Evolutionary conservation across 2,797 vertebrate species (phyloP), one percentile per base, ranked within the genome.

Genomic region (Labeo calbasu): DNA sequence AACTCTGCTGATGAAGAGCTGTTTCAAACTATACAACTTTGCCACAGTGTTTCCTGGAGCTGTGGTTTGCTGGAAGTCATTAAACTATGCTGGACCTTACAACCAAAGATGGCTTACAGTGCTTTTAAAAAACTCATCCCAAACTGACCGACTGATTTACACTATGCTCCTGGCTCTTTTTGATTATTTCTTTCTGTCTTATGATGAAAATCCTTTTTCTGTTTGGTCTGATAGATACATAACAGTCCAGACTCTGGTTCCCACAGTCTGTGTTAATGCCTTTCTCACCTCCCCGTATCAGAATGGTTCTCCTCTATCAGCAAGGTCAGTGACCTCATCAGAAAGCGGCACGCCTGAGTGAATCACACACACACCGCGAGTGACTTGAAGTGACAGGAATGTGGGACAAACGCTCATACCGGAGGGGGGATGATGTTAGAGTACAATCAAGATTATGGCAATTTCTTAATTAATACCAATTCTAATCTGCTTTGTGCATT

Each of bases 311-410:
- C 93, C 92, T 95, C 91, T 94, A 93, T 95, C 93, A 95, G 69
- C 25, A 51, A 76, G 87, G 92, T 89, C 93, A 92, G 89, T 93
- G 92, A 94, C 93, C 94, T 94, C 94, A 92, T 94, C 94, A 93
- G 87, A 84, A 91, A 87, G 87, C 75, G 90, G 82, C 85, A 89
- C 79, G 91, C 93, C 91, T 94, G 92, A 95, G 90, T 92, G 92
- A 94, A 28, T 78, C 70, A 36, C 90, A 92, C 91, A 86, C 91
- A 90, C 91, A 86, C 91, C 90, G 88, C 32, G 90, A 88, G 88
- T 81, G 81, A 91, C 90, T 82, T 90, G 85, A 88, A 32, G 28
- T 73, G n/a, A 66, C 15, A 25, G 57, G 61, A 73, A 63, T 73
- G 51, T 46, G 9, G 11, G 36, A 81, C 12, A 48, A 48, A 61